Percentiles rank a stretch among this genome's conserved stretches.
phyloP scores from a whole-genome alignment of 2,888 invertebrate species.

The Metacarcinus magister region DNA sequence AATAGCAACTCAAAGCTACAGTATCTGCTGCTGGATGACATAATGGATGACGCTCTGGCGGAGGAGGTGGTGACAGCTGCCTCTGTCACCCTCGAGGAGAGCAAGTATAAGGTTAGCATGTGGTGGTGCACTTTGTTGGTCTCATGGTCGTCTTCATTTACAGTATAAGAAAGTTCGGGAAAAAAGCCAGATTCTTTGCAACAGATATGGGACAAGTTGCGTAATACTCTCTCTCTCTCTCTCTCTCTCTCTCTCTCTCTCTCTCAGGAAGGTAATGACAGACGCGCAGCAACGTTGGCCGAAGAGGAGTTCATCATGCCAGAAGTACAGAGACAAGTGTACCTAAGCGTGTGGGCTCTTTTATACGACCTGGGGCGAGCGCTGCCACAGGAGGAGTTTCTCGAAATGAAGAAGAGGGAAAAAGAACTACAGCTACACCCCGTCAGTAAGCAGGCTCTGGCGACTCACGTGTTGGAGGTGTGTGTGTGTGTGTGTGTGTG shows the following conservation, averaged over 20 bases:
- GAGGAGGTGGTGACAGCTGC: constrained; percentile 79
- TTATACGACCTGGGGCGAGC: constrained; percentile 76
- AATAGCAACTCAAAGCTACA: constrained; percentile 46
- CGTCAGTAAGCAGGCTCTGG: constrained; percentile 66
- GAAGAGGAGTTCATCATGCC: constrained; percentile 80
- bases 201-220: too few relatives aligned
- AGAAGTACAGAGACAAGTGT: constrained; percentile 73
- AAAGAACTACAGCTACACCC: constrained; percentile 68
- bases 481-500: constrained; percentile 15
- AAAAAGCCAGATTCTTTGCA: too few relatives aligned
- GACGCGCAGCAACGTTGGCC: constrained; percentile 59
- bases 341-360: constrained; percentile 76
- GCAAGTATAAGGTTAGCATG: constrained; percentile 76
- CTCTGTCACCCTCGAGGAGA: constrained; percentile 75
- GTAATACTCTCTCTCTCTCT: neutral
- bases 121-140: neutral
- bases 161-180: too few relatives aligned
- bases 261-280: constrained; percentile 73
- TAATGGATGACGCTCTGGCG: constrained; percentile 70
- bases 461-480: constrained; percentile 78
- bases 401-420: constrained; percentile 71
- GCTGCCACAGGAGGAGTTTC: constrained; percentile 70
- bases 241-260: neutral
- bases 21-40: constrained; percentile 50
- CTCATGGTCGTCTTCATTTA: neutral